Evolutionary conservation across 2,797 vertebrate species (phyloP).

Genomic region (Coendou prehensilis): DNA sequence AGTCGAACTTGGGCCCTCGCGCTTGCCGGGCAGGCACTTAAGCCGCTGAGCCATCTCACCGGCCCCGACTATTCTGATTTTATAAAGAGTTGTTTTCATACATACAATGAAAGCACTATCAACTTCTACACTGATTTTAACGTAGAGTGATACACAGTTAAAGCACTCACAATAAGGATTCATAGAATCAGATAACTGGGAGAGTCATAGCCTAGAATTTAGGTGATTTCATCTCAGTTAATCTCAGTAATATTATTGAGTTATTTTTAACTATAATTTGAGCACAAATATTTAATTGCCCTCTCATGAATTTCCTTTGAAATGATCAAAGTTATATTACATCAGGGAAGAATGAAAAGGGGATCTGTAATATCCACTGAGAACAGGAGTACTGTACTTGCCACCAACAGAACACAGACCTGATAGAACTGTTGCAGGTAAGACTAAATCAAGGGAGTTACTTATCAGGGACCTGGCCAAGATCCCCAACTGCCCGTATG

Average conservation of each 20-base stretch:
- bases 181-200: slow-evolving; percentile 19
- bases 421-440: slow-evolving; percentile 40
- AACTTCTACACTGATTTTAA: slow-evolving; percentile 7
- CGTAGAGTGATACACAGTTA: not conserved
- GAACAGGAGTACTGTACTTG: slow-evolving; percentile 1
- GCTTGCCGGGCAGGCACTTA: too few relatives aligned
- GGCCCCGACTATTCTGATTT: not conserved
- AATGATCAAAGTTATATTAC: slow-evolving; percentile 11
- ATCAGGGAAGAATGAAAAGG: not conserved
- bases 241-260: slow-evolving; percentile 50
- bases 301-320: slow-evolving; percentile 45
- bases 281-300: slow-evolving; percentile 29
- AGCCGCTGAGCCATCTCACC: too few relatives aligned
- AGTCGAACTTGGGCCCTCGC: too few relatives aligned
- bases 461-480: too few relatives aligned
- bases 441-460: slow-evolving; percentile 4
- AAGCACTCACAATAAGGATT: not conserved
- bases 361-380: slow-evolving; percentile 1
- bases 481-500: too few relatives aligned
- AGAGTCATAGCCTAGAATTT: slow-evolving; percentile 32
- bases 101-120: slow-evolving; percentile 14
- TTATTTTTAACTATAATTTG: slow-evolving; percentile 38
- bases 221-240: slow-evolving; percentile 38
- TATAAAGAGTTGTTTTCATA: slow-evolving; percentile 41
- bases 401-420: slow-evolving; percentile 28